These are phyloP conservation scores for Hucho hucho DNA, from an alignment of 2,113 vertebrate genomes.

Conservation along the genomic window DNA sequence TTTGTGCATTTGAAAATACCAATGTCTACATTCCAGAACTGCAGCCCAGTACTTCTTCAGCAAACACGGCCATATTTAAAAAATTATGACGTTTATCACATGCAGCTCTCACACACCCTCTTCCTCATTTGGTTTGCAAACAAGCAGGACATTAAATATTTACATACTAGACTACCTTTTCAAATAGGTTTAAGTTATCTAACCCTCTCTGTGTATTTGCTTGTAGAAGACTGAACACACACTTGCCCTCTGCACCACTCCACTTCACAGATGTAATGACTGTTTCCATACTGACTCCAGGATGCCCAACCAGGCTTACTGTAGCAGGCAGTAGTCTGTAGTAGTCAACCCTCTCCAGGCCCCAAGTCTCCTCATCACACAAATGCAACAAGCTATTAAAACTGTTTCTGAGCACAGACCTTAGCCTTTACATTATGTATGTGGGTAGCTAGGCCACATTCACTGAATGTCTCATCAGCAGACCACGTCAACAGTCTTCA, in stretches of 20 bases:
- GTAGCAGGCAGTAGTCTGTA: slow-evolving; percentile 1
- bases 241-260: slow-evolving; percentile 19
- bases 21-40: not conserved
- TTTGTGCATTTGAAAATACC: not conserved
- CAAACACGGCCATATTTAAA: not conserved
- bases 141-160: slow-evolving; percentile 57
- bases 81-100: slow-evolving; percentile 17
- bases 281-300: not conserved
- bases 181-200: slow-evolving; percentile 44
- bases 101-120: slow-evolving; percentile 22
- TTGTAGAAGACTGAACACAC: not conserved
- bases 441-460: not conserved
- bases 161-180: slow-evolving; percentile 51
- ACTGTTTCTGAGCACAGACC: too few species aligned
- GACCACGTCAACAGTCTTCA: not conserved
- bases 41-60: not conserved
- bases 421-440: not conserved
- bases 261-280: slow-evolving; percentile 10
- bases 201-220: slow-evolving; percentile 29
- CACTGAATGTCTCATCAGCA: too few species aligned
- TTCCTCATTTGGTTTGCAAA: slow-evolving; percentile 68
- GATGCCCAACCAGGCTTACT: slow-evolving; percentile 3
- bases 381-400: not conserved
- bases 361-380: slow-evolving; percentile 8
- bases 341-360: slow-evolving; percentile 2